A percentile compares a stretch with the other conserved stretches of the same genome.
Conservation (phyloP, 2,797 vertebrate species). For the Serranus cabrilla region DNA sequence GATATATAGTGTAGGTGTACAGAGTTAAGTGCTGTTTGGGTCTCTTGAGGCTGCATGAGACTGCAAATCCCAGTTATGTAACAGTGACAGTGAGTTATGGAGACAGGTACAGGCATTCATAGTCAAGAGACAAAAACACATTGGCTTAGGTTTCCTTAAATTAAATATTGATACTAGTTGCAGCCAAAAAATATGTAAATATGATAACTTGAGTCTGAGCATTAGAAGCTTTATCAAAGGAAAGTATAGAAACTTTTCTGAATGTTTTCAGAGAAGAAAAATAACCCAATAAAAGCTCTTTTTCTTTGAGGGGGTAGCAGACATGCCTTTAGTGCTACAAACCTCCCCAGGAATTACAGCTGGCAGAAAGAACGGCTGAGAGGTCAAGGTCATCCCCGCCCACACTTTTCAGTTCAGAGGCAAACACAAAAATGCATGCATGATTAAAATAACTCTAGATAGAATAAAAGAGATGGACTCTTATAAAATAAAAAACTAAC, state of each 20-base stretch:
- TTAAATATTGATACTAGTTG: not conserved
- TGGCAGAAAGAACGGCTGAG: slow-evolving; percentile 14
- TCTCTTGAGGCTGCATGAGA: slow-evolving; percentile 12
- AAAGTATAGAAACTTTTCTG: not conserved
- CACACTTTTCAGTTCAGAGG: slow-evolving; percentile 12
- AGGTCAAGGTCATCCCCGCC: slow-evolving; percentile 31
- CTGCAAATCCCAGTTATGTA: slow-evolving; percentile 36
- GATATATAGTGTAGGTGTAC: too few relatives aligned
- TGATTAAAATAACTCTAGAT: not conserved
- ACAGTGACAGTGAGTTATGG: slow-evolving; percentile 33
- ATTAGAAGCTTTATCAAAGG: not conserved
- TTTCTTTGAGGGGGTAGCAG: not conserved
- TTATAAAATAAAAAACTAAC: not conserved
- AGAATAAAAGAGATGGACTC: not conserved
- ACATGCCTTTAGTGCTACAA: slow-evolving; percentile 14
- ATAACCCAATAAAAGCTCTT: not conserved
- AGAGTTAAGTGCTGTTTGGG: not conserved
- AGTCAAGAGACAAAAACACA: slow-evolving; percentile 5
- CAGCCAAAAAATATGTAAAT: not conserved
- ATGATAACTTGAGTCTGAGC: not conserved
- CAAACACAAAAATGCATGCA: not conserved
- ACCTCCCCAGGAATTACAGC: slow-evolving; percentile 3
- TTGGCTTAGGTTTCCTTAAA: not conserved
- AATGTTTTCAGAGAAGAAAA: slow-evolving; percentile 17
- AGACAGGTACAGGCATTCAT: slow-evolving; percentile 24